Evolutionary conservation across 2,113 vertebrate species (phyloP).

Genomic region (Taurulus bubalis): DNA sequence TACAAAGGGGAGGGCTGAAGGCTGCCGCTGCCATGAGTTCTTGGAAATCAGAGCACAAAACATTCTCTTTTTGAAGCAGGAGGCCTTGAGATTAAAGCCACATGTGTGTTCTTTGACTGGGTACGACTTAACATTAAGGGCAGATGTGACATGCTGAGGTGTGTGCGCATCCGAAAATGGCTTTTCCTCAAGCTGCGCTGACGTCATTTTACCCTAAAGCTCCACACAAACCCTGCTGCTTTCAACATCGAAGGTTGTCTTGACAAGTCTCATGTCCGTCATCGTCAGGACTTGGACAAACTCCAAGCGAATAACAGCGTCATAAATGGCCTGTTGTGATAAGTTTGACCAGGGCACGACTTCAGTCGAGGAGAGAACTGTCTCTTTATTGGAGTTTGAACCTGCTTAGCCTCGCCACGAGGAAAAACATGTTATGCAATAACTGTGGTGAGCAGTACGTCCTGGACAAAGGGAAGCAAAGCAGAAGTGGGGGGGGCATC

Average conservation of each 20-base stretch:
- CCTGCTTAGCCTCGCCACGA: conserved; percentile 36
- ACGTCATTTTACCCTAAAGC: not conserved
- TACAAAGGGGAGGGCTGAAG: conserved; percentile 28
- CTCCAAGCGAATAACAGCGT: not conserved
- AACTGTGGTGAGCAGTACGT: conserved; percentile 45
- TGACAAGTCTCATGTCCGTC: not conserved
- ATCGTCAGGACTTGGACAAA: conserved; percentile 5
- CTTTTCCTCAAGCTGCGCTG: not conserved
- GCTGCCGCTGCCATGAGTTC: conserved; percentile 59
- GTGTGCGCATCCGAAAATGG: not conserved
- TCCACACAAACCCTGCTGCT: not conserved
- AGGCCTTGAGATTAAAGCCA: conserved; percentile 50
- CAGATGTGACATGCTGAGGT: not conserved
- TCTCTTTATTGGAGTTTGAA: conserved; percentile 66
- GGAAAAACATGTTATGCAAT: conserved; percentile 82
- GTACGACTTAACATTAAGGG: not conserved
- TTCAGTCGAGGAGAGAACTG: conserved; percentile 28
- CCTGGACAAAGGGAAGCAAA: conserved; percentile 66
- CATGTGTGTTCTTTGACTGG: conserved; percentile 16
- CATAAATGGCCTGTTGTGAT: conserved; percentile 34
- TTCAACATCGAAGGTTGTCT: not conserved
- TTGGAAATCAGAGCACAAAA: conserved; percentile 75
- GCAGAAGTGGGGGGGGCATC: not conserved
- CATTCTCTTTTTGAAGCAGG: conserved; percentile 37
- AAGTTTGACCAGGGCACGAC: conserved; percentile 21